Conservation (phyloP, 2,888 invertebrate species). For the Volucella zonaria region DNA sequence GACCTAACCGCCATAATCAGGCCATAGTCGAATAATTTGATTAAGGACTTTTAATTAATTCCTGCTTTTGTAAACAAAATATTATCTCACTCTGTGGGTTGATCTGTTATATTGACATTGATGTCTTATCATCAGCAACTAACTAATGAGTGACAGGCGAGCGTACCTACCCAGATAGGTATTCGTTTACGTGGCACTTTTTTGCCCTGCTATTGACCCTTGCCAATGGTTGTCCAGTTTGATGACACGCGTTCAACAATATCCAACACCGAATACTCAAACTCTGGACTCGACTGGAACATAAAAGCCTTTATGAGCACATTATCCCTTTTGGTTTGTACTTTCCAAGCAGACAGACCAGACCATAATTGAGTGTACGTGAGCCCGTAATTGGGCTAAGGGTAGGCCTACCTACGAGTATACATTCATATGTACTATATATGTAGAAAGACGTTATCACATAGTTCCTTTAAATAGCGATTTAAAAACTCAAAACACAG, state of each 20-base stretch:
- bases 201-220: background rate
- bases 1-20: background rate
- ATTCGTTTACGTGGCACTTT: conserved; percentile 18
- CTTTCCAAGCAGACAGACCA: background rate
- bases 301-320: conserved; percentile 46
- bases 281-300: background rate
- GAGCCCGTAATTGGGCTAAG: background rate
- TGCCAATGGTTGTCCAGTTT: conserved; percentile 15
- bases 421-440: background rate
- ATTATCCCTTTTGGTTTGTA: conserved; percentile 57
- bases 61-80: conserved; percentile 56
- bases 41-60: conserved; percentile 71
- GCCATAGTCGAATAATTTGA: conserved; percentile 61
- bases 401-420: background rate
- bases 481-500: conserved; percentile 32
- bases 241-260: conserved; percentile 24
- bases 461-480: conserved; percentile 11
- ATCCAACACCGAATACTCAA: conserved; percentile 4
- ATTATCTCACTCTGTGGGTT: background rate
- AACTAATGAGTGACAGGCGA: conserved; percentile 15
- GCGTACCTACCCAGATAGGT: background rate
- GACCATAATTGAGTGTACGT: conserved; percentile 60
- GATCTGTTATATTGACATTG: conserved; percentile 34
- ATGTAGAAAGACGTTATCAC: conserved; percentile 1
- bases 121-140: conserved; percentile 15